A percentile compares a stretch with the other conserved stretches of the same genome.
These are phyloP conservation scores for Eidolon dupreanum DNA, from an alignment of 2,797 vertebrate species.

Conservation along the genomic window DNA sequence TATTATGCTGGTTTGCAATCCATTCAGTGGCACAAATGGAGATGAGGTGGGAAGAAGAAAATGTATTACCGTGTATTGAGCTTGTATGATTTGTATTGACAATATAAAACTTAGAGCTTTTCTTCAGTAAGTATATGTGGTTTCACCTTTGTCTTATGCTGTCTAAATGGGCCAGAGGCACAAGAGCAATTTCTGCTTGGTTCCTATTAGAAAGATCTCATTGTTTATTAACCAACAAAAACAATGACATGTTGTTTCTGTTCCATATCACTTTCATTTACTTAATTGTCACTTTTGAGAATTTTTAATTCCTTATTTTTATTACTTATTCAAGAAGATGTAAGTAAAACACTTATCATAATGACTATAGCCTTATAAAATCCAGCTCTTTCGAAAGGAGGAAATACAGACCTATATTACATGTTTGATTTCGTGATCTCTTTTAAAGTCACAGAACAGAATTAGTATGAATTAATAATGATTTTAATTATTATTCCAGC, in stretches of 20 bases:
- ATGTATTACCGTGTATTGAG: background rate
- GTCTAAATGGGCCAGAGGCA: background rate
- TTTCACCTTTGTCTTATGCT: background rate
- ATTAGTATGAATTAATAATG: conserved; percentile 55
- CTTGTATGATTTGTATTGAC: background rate
- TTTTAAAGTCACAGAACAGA: conserved; percentile 48
- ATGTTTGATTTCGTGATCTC: conserved; percentile 53
- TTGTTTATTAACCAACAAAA: conserved; percentile 23
- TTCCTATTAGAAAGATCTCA: background rate
- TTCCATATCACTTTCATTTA: background rate
- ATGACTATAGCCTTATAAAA: conserved; percentile 5
- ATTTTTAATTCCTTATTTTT: conserved; percentile 8
- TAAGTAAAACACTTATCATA: conserved; percentile 44
- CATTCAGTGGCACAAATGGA: background rate
- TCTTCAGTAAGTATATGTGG: background rate
- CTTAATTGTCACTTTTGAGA: conserved; percentile 34
- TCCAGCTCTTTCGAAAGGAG: background rate
- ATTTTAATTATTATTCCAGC: conserved; percentile 59
- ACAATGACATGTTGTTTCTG: background rate
- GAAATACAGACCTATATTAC: conserved; percentile 32
- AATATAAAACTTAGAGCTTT: background rate
- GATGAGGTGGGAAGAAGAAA: background rate
- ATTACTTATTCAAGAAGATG: conserved; percentile 51
- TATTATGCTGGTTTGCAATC: background rate
- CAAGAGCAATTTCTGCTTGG: background rate